Percentiles rank a stretch among this genome's conserved stretches.
phyloP scores from a whole-genome alignment of 1,140 invertebrate genomes.

The Medauroidea extradentata region DNA sequence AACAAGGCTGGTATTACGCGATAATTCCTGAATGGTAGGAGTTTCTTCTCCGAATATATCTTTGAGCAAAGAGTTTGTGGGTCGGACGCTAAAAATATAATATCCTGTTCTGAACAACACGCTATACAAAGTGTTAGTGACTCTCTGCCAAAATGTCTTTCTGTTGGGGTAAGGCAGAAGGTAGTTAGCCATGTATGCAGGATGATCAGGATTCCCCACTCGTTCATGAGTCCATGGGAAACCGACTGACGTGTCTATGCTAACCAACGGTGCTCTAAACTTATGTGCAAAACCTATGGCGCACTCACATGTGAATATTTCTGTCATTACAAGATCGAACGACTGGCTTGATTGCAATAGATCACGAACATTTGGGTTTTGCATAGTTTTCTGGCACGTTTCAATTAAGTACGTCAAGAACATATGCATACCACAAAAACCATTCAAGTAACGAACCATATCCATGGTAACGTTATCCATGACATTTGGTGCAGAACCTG shows the following conservation, averaged over 20 bases:
- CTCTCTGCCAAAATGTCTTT: conserved; percentile 47
- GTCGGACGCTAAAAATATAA: too few species aligned
- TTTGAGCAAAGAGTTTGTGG: too few species aligned
- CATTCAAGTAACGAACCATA: too few species aligned
- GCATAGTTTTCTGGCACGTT: background rate
- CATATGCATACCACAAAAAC: too few species aligned
- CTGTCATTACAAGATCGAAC: conserved; percentile 23
- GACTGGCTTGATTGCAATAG: conserved; percentile 5
- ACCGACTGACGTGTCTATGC: conserved; percentile 48
- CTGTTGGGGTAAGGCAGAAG: conserved; percentile 51
- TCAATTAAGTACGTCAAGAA: too few species aligned
- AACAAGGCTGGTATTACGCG: too few species aligned
- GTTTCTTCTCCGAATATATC: too few species aligned
- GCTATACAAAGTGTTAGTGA: conserved; percentile 45
- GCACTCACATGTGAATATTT: conserved; percentile 22
- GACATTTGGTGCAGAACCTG: too few species aligned
- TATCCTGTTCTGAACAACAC: too few species aligned
- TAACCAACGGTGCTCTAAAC: conserved; percentile 57
- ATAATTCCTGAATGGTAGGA: too few species aligned
- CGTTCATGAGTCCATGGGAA: conserved; percentile 55
- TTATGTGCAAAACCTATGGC: conserved; percentile 43
- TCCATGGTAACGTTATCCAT: too few species aligned
- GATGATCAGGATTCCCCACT: conserved; percentile 52
- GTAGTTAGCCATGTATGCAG: conserved; percentile 51
- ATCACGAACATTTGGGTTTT: background rate